These are phyloP conservation scores for Dendrolimus punctatus DNA, from an alignment of 1,140 invertebrate species.

Conservation along the genomic window DNA sequence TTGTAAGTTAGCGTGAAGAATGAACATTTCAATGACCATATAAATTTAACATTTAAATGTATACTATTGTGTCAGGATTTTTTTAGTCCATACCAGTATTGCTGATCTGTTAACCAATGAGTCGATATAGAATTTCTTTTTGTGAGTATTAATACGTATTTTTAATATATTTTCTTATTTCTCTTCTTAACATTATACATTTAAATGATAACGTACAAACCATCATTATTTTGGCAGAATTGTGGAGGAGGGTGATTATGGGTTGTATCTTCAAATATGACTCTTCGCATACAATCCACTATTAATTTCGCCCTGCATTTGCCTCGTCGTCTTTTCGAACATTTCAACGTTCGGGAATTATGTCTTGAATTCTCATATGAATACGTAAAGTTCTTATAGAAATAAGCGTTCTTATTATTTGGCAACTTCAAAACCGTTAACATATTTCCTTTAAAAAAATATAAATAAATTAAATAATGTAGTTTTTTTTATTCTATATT, in stretches of 20 bases:
- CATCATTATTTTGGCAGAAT: neutral
- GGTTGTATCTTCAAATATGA: constrained; percentile 8
- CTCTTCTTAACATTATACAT: neutral
- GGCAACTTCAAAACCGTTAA: neutral
- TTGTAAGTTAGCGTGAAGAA: too few relatives aligned
- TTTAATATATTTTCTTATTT: too few relatives aligned
- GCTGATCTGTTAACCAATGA: too few relatives aligned
- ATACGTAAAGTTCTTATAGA: constrained; percentile 22
- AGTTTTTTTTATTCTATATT: too few relatives aligned
- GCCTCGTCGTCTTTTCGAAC: constrained; percentile 9
- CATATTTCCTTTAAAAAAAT: too few relatives aligned
- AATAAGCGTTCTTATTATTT: constrained; percentile 4
- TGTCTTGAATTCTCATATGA: constrained; percentile 9
- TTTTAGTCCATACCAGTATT: too few relatives aligned
- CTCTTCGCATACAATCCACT: constrained; percentile 17
- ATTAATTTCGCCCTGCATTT: constrained; percentile 19
- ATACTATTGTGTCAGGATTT: too few relatives aligned
- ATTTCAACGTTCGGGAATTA: constrained; percentile 4
- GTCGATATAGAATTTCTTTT: too few relatives aligned
- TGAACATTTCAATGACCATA: too few relatives aligned
- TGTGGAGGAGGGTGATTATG: constrained; percentile 19
- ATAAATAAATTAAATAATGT: too few relatives aligned
- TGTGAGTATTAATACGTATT: too few relatives aligned
- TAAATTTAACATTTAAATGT: too few relatives aligned
- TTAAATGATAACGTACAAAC: neutral